Conservation (phyloP, 2,113 vertebrate genomes). For the Formicarius rufipectus region DNA sequence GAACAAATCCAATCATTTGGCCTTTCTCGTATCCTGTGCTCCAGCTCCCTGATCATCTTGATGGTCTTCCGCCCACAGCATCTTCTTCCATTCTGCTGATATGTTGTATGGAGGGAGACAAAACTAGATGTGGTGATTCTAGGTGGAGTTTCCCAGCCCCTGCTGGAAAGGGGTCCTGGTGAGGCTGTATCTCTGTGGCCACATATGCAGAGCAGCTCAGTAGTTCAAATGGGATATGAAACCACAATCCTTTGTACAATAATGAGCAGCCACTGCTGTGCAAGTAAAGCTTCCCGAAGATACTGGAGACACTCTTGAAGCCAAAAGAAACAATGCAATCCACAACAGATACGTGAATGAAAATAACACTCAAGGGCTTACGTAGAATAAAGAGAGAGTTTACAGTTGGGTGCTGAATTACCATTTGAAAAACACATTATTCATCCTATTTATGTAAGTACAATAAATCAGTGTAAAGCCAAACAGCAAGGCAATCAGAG, state of each 20-base stretch:
- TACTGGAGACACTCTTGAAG: neutral
- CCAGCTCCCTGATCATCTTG: neutral
- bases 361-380: neutral
- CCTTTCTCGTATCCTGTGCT: neutral
- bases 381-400: neutral
- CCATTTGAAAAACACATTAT: neutral
- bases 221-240: neutral
- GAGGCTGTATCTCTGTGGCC: neutral
- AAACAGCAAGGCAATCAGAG: conserved; percentile 6
- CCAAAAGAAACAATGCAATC: neutral
- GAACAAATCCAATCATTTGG: neutral
- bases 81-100: neutral
- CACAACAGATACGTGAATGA: neutral
- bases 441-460: neutral
- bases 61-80: neutral
- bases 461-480: conserved; percentile 1
- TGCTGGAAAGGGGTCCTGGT: neutral
- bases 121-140: neutral
- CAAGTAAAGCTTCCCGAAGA: neutral
- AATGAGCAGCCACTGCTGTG: neutral
- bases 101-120: neutral
- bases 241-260: neutral
- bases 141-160: neutral
- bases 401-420: neutral
- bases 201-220: neutral